phyloP scores from a whole-genome alignment of 2,113 vertebrate genomes.

The Microtus pennsylvanicus region DNA sequence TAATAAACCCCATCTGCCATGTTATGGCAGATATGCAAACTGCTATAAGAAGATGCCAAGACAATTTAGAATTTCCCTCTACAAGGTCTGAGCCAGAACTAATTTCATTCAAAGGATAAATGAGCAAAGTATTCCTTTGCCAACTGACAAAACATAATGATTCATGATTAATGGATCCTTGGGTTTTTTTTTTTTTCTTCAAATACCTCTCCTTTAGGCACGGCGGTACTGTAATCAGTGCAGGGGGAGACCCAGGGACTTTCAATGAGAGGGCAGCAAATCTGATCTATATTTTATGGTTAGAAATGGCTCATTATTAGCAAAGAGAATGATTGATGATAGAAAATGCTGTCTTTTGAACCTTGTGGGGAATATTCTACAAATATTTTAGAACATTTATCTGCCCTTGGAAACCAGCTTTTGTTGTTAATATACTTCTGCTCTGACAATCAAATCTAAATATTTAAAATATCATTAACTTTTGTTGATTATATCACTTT shows the following conservation, averaged over 20 bases:
- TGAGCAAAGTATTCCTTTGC: constrained; percentile 88
- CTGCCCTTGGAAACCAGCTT: constrained; percentile 46
- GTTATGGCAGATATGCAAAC: constrained; percentile 85
- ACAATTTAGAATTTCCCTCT: constrained; percentile 88
- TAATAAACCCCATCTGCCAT: constrained; percentile 88
- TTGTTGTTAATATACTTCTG: constrained; percentile 60
- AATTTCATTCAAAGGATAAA: constrained; percentile 91
- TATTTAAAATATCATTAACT: constrained; percentile 47
- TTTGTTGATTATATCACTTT: constrained; percentile 32
- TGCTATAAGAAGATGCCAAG: constrained; percentile 87
- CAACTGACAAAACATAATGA: constrained; percentile 90
- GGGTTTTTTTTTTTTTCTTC: constrained; percentile 69
- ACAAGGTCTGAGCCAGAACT: constrained; percentile 84
- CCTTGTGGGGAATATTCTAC: constrained; percentile 58
- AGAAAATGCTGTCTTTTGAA: constrained; percentile 74
- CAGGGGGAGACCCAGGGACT: constrained; percentile 80
- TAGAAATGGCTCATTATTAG: constrained; percentile 68
- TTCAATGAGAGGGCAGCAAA: constrained; percentile 79
- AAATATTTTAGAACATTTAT: constrained; percentile 69
- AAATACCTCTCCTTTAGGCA: constrained; percentile 81
- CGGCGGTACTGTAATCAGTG: constrained; percentile 78
- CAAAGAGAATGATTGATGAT: constrained; percentile 67
- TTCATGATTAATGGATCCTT: constrained; percentile 89
- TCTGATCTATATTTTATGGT: constrained; percentile 75
- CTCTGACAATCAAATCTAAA: constrained; percentile 61